phyloP scores from a whole-genome alignment of 1,140 invertebrate species.

The Eumeta japonica region DNA sequence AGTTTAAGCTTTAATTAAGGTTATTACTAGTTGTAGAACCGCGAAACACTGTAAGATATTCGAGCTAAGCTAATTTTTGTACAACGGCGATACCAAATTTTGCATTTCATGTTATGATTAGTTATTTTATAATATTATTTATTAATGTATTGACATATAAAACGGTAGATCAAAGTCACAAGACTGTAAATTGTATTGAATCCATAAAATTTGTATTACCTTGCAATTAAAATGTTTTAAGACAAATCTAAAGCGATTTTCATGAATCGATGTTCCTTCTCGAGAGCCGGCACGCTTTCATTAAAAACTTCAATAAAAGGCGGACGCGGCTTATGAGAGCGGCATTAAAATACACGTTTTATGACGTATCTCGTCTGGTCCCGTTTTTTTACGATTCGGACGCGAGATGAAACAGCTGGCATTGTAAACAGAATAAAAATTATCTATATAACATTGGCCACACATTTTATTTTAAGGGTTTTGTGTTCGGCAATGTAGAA shows the following conservation, averaged over 20 bases:
- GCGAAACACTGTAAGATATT: background rate
- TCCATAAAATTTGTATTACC: constrained; percentile 53
- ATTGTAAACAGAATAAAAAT: constrained; percentile 37
- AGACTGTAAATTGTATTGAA: constrained; percentile 57
- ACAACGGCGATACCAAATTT: constrained; percentile 55
- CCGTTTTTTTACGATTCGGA: constrained; percentile 34
- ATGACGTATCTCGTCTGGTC: constrained; percentile 35
- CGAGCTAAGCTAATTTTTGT: constrained; percentile 39
- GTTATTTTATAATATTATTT: background rate
- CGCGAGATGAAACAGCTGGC: constrained; percentile 30
- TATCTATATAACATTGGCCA: too few relatives aligned
- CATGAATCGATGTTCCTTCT: too few relatives aligned
- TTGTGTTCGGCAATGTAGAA: too few relatives aligned
- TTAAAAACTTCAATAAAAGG: background rate
- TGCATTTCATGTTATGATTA: background rate
- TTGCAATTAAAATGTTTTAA: constrained; percentile 53
- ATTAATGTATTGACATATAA: background rate
- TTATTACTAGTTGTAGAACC: background rate
- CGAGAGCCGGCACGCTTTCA: background rate
- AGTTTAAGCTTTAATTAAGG: background rate
- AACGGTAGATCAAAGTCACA: too few relatives aligned
- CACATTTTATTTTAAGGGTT: too few relatives aligned
- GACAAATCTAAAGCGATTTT: constrained; percentile 22
- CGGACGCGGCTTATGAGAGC: constrained; percentile 14
- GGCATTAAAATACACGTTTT: constrained; percentile 27